Evolutionary conservation across 2,888 invertebrate species (phyloP), one percentile per base, ranked within the genome.

Genomic region (Junonia oenone): DNA sequence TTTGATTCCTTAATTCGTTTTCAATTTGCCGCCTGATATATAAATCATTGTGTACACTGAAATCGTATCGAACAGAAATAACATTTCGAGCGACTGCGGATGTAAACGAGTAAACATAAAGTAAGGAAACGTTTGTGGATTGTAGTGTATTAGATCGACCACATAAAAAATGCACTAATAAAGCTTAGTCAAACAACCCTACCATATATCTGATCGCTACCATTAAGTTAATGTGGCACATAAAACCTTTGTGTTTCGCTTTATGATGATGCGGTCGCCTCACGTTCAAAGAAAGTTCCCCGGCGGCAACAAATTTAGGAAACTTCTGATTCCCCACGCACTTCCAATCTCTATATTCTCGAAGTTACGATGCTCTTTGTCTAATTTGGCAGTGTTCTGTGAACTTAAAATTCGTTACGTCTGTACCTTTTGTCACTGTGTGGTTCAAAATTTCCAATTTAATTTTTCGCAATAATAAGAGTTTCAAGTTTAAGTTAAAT

Each of bases 191-290:
- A 76, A 78, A 79, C 71, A 73, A 66, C 66, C 64, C 68, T 67
- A 70, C 68, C 68, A 72, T 72, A 76, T 72, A 75, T 78, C 75
- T 75, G 76, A 78, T 79, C 74, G 72, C 71, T 72, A 78, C 79
- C 80, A 83, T 87, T 83, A 82, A 76, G 68, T 77, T 85, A 86
- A 85, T 86, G 80, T 74, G 67, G 68, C 72, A 73, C 76, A 82
- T 86, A 85, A 86, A 86, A 83, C 81, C 83, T 83, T 86, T 84
- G 83, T 84, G 76, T 73, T 73, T 77, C 75, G 72, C 70, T 83
- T 84, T 83, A 86, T 80, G 80, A 77, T 77, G 70, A 74, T 69
- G 70, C 72, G 73, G 73, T 72, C 71, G 68, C 69, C 69, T 61
- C 66, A 56, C 53, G 53, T 69, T 58, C 59, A 51, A 55, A 63